phyloP scores from a whole-genome alignment of 2,113 vertebrate genomes.

The Chlorodrepanis virens region DNA sequence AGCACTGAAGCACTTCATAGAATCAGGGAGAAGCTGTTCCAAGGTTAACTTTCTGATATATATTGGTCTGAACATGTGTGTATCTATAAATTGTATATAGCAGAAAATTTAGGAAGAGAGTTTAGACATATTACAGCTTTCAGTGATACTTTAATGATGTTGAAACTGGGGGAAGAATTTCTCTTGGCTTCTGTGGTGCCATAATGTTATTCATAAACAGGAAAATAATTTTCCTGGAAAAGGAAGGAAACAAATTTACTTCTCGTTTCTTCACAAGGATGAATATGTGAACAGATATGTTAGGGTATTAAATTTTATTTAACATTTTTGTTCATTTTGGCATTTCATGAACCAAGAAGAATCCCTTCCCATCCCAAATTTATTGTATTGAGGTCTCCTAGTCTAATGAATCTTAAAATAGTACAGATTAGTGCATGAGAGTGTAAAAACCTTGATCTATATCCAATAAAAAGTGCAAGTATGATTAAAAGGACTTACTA shows the following conservation, averaged over 20 bases:
- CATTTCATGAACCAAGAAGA: neutral
- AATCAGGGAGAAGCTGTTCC: neutral
- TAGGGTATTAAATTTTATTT: neutral
- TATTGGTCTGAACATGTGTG: accelerated
- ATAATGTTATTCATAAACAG: neutral
- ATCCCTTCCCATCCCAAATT: neutral
- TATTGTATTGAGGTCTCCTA: neutral
- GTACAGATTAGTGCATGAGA: neutral
- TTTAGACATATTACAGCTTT: neutral
- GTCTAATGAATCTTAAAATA: neutral
- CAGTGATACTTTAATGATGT: neutral
- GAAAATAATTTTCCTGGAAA: neutral
- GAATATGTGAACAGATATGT: neutral
- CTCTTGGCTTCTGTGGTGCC: neutral
- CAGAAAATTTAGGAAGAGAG: neutral
- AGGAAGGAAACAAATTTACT: neutral
- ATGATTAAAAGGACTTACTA: neutral
- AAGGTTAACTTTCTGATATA: neutral
- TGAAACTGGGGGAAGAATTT: neutral
- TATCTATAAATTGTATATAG: neutral
- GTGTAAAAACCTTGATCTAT: neutral
- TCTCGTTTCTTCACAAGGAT: neutral
- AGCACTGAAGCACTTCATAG: neutral
- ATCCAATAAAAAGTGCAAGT: neutral
- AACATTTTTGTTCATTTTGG: neutral